phyloP scores from a whole-genome alignment of 2,797 vertebrate species.

The Nothura maculosa region DNA sequence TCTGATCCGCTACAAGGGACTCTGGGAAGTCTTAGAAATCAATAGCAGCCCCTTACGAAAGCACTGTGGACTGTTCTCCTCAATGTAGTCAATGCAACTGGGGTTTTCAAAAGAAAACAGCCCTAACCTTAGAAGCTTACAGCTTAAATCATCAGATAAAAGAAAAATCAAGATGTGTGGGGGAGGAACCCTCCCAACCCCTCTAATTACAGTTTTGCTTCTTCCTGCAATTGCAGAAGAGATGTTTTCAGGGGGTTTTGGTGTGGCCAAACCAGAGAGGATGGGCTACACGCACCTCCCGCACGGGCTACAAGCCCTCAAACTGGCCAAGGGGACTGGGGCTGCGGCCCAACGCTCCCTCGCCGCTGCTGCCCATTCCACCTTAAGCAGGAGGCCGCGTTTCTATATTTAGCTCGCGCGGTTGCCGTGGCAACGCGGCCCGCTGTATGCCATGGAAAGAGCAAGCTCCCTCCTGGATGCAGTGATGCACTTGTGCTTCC shows the following conservation, averaged over 20 bases:
- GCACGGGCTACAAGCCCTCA: no score
- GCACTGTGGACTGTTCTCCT: background rate
- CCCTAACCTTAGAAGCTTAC: background rate
- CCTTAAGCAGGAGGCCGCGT: conserved; percentile 64
- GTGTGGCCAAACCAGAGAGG: background rate
- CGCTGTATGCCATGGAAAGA: conserved; percentile 80
- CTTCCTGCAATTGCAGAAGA: background rate
- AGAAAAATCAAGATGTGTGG: background rate
- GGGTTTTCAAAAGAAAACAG: background rate
- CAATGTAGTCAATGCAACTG: background rate
- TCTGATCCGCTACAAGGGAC: background rate
- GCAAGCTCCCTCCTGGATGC: conserved; percentile 78
- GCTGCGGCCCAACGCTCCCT: no score
- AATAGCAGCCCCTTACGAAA: background rate
- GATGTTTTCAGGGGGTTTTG: background rate
- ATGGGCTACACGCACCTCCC: background rate
- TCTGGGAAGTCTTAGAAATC: background rate
- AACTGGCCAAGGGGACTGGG: no score
- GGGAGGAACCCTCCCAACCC: background rate
- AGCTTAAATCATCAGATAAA: background rate
- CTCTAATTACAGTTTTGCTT: background rate
- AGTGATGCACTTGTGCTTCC: conserved; percentile 79
- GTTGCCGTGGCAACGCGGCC: conserved; percentile 83
- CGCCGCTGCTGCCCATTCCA: conserved; percentile 73
- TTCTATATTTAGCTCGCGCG: conserved; percentile 82